Evolutionary conservation across 23 tunicate genomes (phyloP).

Genomic region (Halocynthia roretzi): DNA sequence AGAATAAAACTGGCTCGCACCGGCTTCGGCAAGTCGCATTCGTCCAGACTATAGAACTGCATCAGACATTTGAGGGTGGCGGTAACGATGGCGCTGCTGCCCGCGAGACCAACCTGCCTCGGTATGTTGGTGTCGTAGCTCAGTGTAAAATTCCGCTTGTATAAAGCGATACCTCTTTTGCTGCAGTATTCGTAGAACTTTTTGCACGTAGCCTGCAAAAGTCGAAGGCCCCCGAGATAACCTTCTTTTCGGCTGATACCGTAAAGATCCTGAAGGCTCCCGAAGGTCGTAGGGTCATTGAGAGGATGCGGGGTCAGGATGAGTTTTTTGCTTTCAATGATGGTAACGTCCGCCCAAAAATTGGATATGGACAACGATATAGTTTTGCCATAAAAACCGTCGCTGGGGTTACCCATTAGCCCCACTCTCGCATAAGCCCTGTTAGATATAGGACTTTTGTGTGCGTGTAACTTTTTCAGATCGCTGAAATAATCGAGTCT

Average conservation of each 20-base stretch:
- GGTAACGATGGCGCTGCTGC: slow-evolving; percentile 91
- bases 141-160: slow-evolving; percentile 67
- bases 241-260: slow-evolving; percentile 92
- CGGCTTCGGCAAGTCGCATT: slow-evolving; percentile 83
- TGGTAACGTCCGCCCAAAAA: slow-evolving; percentile 90
- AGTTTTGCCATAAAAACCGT: slow-evolving; percentile 95
- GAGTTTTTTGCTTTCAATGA: slow-evolving; percentile 65
- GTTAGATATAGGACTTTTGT: slow-evolving; percentile 31
- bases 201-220: slow-evolving; percentile 94
- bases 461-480: slow-evolving; percentile 17
- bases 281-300: slow-evolving; percentile 94
- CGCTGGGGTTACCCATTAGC: slow-evolving; percentile 92
- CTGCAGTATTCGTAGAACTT: slow-evolving; percentile 83
- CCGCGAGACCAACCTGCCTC: slow-evolving; percentile 93
- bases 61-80: slow-evolving; percentile 75
- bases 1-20: slow-evolving; percentile 71
- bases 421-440: slow-evolving; percentile 93
- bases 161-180: slow-evolving; percentile 79
- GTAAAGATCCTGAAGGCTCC: slow-evolving; percentile 79
- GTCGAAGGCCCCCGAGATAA: slow-evolving; percentile 85
- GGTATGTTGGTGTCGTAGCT: slow-evolving; percentile 93
- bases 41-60: slow-evolving; percentile 67
- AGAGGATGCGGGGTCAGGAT: slow-evolving; percentile 75
- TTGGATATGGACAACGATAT: slow-evolving; percentile 83
- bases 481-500: slow-evolving; percentile 63